Evolutionary conservation across 2,888 invertebrate genomes (phyloP).

Genomic region (Anticlea derivata): DNA sequence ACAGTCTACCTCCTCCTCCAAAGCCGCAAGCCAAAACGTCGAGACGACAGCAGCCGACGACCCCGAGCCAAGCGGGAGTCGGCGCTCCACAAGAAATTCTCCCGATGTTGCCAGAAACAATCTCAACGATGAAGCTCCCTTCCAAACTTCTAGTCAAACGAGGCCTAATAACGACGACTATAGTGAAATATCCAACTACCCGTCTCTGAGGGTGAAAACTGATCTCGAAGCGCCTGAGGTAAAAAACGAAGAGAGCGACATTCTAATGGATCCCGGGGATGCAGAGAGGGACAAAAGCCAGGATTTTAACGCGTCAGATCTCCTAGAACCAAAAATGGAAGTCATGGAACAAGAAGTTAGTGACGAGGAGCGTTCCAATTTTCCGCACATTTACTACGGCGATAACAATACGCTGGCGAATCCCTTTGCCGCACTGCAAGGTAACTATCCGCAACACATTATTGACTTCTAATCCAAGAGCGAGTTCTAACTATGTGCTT

Average conservation of each 20-base stretch:
- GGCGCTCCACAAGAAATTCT: slow-evolving; percentile 79
- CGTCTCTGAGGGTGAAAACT: slow-evolving; percentile 80
- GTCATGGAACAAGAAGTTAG: slow-evolving; percentile 87
- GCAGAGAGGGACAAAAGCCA: slow-evolving; percentile 71
- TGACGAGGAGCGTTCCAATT: slow-evolving; percentile 85
- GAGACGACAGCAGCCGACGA: slow-evolving; percentile 76
- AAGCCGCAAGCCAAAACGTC: slow-evolving; percentile 83
- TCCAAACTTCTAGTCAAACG: slow-evolving; percentile 83
- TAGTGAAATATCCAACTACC: slow-evolving; percentile 79
- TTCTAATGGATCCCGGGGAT: slow-evolving; percentile 76
- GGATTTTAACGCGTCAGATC: slow-evolving; percentile 75
- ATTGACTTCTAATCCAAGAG: background rate
- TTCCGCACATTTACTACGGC: slow-evolving; percentile 70
- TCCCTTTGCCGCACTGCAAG: slow-evolving; percentile 78
- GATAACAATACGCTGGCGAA: slow-evolving; percentile 76
- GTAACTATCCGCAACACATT: slow-evolving; percentile 38
- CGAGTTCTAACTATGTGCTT: slow-evolving; percentile 7
- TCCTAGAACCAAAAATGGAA: slow-evolving; percentile 88
- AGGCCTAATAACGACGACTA: slow-evolving; percentile 83
- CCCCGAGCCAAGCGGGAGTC: slow-evolving; percentile 72
- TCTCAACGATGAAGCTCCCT: slow-evolving; percentile 81
- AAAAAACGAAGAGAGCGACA: slow-evolving; percentile 77
- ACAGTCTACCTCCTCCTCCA: slow-evolving; percentile 82
- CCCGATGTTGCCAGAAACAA: slow-evolving; percentile 83
- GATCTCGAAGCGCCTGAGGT: slow-evolving; percentile 81